Conservation (phyloP, 1,140 invertebrate species). For the Platorchestia sp. region DNA sequence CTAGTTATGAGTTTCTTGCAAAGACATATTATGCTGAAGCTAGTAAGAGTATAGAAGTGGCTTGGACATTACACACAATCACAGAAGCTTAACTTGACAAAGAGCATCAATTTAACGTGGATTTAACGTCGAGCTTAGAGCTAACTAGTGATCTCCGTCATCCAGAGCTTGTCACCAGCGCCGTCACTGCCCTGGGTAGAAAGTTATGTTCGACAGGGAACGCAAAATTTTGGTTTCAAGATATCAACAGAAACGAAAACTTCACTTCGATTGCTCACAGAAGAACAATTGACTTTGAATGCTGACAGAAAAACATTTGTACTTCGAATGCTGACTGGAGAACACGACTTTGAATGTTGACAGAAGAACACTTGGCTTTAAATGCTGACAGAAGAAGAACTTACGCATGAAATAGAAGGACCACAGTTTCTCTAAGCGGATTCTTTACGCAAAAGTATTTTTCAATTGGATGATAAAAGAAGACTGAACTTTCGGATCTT, state of each 20-base stretch:
- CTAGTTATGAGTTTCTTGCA: neutral
- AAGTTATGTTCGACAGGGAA: neutral
- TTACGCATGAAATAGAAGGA: neutral
- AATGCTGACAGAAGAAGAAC: neutral
- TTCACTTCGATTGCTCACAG: too few species aligned
- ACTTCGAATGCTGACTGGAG: too few species aligned
- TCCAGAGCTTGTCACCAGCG: neutral
- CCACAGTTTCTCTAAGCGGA: neutral
- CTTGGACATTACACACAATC: neutral
- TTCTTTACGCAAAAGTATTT: neutral
- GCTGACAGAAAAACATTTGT: neutral
- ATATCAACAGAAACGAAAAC: neutral
- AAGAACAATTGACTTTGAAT: neutral
- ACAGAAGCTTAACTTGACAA: constrained; percentile 28
- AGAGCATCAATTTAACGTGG: neutral
- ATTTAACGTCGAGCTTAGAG: neutral
- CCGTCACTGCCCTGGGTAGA: neutral
- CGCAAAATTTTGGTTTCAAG: neutral
- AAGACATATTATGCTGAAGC: constrained; percentile 12
- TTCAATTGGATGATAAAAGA: neutral
- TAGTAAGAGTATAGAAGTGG: neutral
- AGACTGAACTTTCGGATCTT: neutral
- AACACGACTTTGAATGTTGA: neutral
- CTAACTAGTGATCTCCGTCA: neutral
- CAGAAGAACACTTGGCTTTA: neutral